These are phyloP conservation scores for Caenorhabditis panamensis DNA, from an alignment of 2,888 invertebrate genomes.

Conservation along the genomic window DNA sequence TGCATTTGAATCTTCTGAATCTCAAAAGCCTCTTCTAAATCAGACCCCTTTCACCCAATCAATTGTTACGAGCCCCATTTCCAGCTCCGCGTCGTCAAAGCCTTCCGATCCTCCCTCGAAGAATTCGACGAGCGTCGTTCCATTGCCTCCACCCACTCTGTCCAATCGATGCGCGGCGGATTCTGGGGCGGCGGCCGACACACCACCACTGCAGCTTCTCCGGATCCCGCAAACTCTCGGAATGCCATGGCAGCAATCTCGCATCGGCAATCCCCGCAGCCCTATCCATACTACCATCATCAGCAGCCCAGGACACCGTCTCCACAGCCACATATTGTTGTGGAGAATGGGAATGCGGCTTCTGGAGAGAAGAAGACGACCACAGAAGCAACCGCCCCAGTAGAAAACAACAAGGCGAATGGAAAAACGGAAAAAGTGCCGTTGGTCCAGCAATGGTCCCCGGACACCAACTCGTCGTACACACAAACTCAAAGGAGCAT, in stretches of 20 bases:
- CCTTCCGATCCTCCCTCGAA: conserved; percentile 99
- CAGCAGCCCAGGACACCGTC: conserved; percentile 76
- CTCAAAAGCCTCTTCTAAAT: too few relatives aligned
- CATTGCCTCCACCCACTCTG: conserved; percentile 95
- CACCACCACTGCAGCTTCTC: conserved; percentile 66
- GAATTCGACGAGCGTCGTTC: conserved; percentile 99
- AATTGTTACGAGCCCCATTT: too few relatives aligned
- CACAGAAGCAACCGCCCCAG: background rate
- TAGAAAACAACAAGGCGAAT: conserved; percentile 24
- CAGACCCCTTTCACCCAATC: too few relatives aligned
- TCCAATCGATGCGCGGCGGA: conserved; percentile 82
- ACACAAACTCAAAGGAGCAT: conserved; percentile 69
- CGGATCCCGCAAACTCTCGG: conserved; percentile 65
- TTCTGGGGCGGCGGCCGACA: conserved; percentile 64
- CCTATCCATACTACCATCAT: conserved; percentile 79
- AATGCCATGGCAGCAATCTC: conserved; percentile 70
- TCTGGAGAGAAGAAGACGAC: conserved; percentile 11
- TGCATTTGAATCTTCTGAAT: too few relatives aligned
- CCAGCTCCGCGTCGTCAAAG: conserved; percentile 99
- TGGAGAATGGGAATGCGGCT: conserved; percentile 74
- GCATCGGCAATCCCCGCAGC: conserved; percentile 77
- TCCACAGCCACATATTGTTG: conserved; percentile 74
- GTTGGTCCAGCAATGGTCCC: conserved; percentile 80
- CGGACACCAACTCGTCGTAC: conserved; percentile 68
- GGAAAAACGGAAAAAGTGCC: conserved; percentile 74